Evolutionary conservation across 2,888 invertebrate species (phyloP).

Genomic region (Mamestra brassicae): DNA sequence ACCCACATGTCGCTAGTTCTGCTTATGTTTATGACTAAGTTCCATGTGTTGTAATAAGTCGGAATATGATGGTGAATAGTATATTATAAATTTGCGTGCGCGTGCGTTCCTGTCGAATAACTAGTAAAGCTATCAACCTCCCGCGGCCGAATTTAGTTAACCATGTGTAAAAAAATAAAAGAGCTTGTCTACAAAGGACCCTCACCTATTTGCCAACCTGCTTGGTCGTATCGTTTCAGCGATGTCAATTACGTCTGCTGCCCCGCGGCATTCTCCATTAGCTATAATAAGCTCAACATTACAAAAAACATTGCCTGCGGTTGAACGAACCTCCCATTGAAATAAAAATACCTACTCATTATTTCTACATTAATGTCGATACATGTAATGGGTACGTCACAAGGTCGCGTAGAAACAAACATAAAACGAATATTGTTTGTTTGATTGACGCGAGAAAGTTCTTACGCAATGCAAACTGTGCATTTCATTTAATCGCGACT

Average conservation of each 20-base stretch:
- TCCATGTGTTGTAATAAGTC: no score
- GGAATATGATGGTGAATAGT: no score
- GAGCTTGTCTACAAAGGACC: background rate
- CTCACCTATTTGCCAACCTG: background rate
- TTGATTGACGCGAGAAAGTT: conserved; percentile 55
- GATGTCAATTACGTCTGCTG: background rate
- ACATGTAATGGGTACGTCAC: background rate
- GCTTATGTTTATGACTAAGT: background rate
- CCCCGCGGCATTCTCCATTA: background rate
- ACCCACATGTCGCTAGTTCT: background rate
- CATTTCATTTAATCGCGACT: conserved; percentile 34
- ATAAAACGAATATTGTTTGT: conserved; percentile 6
- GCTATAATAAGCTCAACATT: conserved; percentile 8
- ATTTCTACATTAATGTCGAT: conserved; percentile 11
- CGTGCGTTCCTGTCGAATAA: no score
- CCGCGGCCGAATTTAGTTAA: no score
- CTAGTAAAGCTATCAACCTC: no score
- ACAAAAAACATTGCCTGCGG: conserved; percentile 1
- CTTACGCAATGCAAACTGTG: conserved; percentile 20
- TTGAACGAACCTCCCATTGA: background rate
- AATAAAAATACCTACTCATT: background rate
- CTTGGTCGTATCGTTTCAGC: background rate
- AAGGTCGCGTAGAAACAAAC: conserved; percentile 28
- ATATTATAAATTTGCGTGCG: no score
- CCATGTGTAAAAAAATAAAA: background rate